A percentile compares a stretch with the other conserved stretches of the same genome.
Conservation (phyloP, 2,797 vertebrate genomes). For the Dryobates pubescens region DNA sequence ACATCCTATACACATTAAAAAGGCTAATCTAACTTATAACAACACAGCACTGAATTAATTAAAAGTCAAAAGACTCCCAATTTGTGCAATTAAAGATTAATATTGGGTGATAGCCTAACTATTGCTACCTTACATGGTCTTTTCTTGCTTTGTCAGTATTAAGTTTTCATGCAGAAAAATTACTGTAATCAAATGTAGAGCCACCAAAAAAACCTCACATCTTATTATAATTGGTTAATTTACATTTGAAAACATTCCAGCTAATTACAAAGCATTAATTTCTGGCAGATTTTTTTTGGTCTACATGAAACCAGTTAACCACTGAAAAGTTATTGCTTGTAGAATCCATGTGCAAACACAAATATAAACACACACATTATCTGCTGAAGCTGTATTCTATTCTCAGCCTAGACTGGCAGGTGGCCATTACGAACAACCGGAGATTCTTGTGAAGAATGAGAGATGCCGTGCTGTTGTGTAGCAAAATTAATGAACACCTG, state of each 20-base stretch:
- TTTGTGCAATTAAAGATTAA: background rate
- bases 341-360: background rate
- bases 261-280: background rate
- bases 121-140: background rate
- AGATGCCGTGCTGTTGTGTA: background rate
- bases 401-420: conserved; percentile 28
- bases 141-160: background rate
- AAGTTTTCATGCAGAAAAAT: background rate
- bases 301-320: background rate
- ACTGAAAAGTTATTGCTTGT: background rate
- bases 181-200: background rate
- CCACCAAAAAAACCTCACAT: background rate
- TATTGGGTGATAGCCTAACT: background rate
- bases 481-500: conserved; percentile 79
- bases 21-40: conserved; percentile 13
- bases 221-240: background rate
- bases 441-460: background rate
- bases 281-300: background rate
- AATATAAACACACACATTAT: background rate
- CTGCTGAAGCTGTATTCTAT: background rate
- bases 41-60: background rate
- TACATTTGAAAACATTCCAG: background rate
- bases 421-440: background rate
- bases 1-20: background rate
- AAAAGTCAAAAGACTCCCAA: background rate